phyloP scores from a whole-genome alignment of 2,888 invertebrate genomes.

The Neoscelio sp. region DNA sequence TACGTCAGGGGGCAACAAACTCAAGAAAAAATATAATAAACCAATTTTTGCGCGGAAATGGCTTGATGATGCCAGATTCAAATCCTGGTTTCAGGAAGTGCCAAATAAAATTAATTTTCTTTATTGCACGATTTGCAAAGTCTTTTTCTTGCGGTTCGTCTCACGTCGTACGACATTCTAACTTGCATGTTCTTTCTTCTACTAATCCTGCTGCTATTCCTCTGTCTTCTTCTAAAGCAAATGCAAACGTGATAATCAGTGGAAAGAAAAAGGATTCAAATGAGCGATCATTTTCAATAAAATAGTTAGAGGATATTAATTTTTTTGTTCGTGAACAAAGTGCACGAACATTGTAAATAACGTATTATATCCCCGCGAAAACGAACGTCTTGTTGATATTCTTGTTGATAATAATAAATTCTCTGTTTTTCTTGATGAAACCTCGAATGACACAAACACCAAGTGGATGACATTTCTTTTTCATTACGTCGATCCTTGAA shows the following conservation, averaged over 20 bases:
- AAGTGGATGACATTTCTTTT: constrained; percentile 46
- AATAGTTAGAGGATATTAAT: not conserved
- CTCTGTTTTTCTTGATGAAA: constrained; percentile 40
- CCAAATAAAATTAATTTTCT: not conserved
- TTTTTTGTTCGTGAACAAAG: not conserved
- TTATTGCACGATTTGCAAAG: constrained; percentile 8
- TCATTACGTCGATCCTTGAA: constrained; percentile 21
- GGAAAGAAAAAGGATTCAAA: too few relatives aligned
- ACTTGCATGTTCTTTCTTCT: not conserved
- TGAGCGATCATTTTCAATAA: too few relatives aligned
- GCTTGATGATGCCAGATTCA: not conserved
- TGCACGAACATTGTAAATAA: not conserved
- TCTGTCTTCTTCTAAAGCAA: too few relatives aligned
- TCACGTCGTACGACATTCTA: constrained; percentile 10
- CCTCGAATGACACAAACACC: constrained; percentile 7
- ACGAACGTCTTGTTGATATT: not conserved
- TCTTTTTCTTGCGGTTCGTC: constrained; percentile 11
- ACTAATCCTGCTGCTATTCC: not conserved
- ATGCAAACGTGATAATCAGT: too few relatives aligned
- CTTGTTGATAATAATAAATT: constrained; percentile 29
- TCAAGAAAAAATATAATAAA: too few relatives aligned
- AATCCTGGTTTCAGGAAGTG: not conserved
- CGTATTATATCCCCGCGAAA: not conserved
- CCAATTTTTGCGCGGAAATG: too few relatives aligned
- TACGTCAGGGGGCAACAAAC: too few relatives aligned